Conservation (phyloP, 2,113 vertebrate species). For the Melanostigma gelatinosum region DNA sequence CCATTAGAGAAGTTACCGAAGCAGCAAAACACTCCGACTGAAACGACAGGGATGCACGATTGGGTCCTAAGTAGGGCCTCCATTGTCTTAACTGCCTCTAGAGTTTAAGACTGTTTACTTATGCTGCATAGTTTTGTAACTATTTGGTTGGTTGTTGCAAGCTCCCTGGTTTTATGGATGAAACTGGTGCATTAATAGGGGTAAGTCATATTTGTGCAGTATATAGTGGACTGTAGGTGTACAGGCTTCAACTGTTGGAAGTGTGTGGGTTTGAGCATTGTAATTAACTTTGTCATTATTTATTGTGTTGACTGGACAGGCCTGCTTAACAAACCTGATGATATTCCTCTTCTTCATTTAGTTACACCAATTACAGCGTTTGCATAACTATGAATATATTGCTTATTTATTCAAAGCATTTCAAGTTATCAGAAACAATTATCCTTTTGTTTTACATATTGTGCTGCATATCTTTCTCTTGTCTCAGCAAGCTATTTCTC, state of each 20-base stretch:
- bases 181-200: background rate
- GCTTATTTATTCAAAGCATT: background rate
- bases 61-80: background rate
- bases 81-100: background rate
- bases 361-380: background rate
- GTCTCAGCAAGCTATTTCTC: background rate
- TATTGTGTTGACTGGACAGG: background rate
- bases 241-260: background rate
- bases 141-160: background rate
- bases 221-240: background rate
- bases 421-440: background rate
- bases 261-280: slow-evolving; percentile 11
- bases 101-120: slow-evolving; percentile 8
- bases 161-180: background rate
- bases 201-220: background rate
- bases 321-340: background rate
- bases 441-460: background rate
- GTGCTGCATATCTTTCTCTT: background rate
- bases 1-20: background rate
- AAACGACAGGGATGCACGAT: background rate
- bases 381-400: background rate
- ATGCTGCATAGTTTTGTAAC: background rate
- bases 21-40: slow-evolving; percentile 3
- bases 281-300: background rate
- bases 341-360: slow-evolving; percentile 15